Evolutionary conservation across 1,140 invertebrate genomes (phyloP).

Genomic region (Ceratosolen solmsi): DNA sequence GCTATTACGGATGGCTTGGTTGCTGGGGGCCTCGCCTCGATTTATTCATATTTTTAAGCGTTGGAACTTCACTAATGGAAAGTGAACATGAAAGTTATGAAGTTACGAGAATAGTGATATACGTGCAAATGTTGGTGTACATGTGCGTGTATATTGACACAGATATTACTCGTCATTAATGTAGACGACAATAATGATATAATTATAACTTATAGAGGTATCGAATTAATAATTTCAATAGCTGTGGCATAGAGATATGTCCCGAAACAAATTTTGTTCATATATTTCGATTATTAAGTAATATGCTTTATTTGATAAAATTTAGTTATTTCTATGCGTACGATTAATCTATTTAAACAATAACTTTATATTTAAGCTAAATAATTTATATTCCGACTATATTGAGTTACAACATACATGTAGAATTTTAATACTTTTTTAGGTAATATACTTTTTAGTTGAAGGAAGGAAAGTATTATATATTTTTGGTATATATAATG

Average conservation of each 20-base stretch:
- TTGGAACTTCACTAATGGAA: slow-evolving; percentile 36
- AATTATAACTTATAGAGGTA: slow-evolving; percentile 24
- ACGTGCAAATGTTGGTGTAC: slow-evolving; percentile 16
- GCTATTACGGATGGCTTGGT: background rate
- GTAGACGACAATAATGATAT: slow-evolving; percentile 30
- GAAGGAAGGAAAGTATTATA: no score
- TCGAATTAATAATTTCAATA: slow-evolving; percentile 20
- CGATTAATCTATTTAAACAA: no score
- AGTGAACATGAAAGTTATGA: slow-evolving; percentile 40
- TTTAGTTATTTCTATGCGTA: no score
- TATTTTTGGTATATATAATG: no score
- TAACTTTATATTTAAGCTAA: no score
- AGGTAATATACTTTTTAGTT: no score
- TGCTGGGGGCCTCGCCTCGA: background rate
- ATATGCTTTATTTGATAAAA: no score
- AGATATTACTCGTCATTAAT: background rate
- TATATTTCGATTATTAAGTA: background rate
- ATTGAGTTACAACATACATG: no score
- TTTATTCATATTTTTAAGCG: slow-evolving; percentile 27
- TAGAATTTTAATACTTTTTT: no score
- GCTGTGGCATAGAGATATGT: background rate
- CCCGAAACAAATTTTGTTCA: background rate
- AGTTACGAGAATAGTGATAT: slow-evolving; percentile 7
- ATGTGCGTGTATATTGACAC: slow-evolving; percentile 38
- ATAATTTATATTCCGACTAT: no score